Percentiles rank a stretch among this genome's conserved stretches.
Evolutionary conservation across 2,113 vertebrate genomes (phyloP).

Genomic region (Podocnemis expansa): DNA sequence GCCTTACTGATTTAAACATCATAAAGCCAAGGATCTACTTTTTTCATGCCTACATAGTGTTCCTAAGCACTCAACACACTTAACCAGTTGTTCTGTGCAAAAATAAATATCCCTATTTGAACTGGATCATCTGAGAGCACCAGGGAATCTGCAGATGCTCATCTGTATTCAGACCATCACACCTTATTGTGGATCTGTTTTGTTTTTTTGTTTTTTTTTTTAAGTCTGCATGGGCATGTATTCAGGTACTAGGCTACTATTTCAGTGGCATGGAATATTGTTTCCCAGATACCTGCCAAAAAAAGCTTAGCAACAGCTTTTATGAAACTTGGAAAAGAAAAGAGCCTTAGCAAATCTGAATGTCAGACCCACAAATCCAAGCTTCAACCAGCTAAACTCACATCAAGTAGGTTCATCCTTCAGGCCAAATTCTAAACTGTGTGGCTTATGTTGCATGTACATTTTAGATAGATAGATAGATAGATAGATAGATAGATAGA

Average conservation of each 20-base stretch:
- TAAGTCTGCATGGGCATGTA: conserved; percentile 44
- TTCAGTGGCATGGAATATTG: background rate
- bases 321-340: conserved; percentile 13
- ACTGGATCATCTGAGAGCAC: background rate
- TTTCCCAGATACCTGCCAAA: background rate
- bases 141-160: background rate
- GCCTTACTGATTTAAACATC: conserved; percentile 54
- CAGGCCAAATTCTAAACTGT: conserved; percentile 22
- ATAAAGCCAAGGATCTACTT: conserved; percentile 63
- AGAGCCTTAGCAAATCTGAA: background rate
- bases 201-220: conserved; percentile 56
- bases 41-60: conserved; percentile 39
- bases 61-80: conserved; percentile 64
- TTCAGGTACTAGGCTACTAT: conserved; percentile 26
- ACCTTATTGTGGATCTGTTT: conserved; percentile 46
- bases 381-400: background rate
- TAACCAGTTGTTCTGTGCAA: conserved; percentile 55
- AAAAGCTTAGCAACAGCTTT: background rate
- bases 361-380: background rate
- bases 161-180: conserved; percentile 48
- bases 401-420: background rate
- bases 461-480: too few species aligned
- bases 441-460: rapidly evolving
- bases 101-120: conserved; percentile 56
- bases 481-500: too few species aligned